These are phyloP conservation scores for Lycocerus yunnanus DNA, from an alignment of 2,888 invertebrate species.

Conservation along the genomic window DNA sequence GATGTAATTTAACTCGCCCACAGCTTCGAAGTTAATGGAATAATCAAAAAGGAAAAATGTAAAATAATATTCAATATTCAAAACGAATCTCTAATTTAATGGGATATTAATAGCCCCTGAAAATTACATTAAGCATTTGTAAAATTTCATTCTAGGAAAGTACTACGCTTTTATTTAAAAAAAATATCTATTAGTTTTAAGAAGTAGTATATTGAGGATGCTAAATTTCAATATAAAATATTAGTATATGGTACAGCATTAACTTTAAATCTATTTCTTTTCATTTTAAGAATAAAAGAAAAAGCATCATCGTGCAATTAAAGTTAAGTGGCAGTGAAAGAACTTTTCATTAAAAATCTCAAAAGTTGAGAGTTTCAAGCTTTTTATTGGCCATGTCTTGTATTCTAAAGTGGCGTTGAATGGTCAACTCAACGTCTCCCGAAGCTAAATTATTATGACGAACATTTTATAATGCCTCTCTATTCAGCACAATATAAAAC, in stretches of 20 bases:
- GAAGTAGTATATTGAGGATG: too few species aligned
- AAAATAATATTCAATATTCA: background rate
- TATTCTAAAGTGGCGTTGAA: slow-evolving; percentile 37
- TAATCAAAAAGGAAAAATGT: background rate
- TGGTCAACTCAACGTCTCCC: slow-evolving; percentile 31
- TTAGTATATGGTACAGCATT: background rate
- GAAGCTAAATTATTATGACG: slow-evolving; percentile 28
- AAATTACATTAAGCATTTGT: background rate
- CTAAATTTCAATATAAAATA: background rate
- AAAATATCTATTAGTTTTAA: background rate
- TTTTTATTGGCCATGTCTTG: slow-evolving; percentile 43
- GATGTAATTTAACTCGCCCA: background rate
- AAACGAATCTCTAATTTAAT: background rate
- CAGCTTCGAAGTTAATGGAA: background rate
- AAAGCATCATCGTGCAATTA: slow-evolving; percentile 46
- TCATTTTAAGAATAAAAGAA: slow-evolving; percentile 30
- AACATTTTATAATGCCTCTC: slow-evolving; percentile 18
- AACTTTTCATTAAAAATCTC: slow-evolving; percentile 48
- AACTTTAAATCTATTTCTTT: slow-evolving; percentile 12
- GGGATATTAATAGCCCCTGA: background rate
- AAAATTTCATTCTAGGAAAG: background rate
- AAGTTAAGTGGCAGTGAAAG: slow-evolving; percentile 47
- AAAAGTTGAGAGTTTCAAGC: slow-evolving; percentile 42
- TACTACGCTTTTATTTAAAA: background rate
- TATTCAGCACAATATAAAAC: slow-evolving; percentile 16